These are phyloP conservation scores for Darwinula stevensoni DNA, from an alignment of 2,888 invertebrate species.

Conservation along the genomic window DNA sequence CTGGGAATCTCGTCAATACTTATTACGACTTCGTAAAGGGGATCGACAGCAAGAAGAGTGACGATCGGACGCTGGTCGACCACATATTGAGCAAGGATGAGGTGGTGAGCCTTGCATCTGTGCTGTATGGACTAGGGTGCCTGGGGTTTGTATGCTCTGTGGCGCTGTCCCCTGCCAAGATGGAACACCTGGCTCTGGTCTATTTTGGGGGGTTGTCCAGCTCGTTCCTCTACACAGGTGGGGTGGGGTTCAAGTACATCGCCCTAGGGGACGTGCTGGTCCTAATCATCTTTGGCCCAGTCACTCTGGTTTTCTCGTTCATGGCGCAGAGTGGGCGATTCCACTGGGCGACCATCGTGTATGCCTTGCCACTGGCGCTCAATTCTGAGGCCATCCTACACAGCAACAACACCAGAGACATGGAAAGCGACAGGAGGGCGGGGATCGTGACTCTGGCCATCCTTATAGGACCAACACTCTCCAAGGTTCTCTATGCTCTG, in stretches of 20 bases:
- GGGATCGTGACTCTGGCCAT: conserved; percentile 89
- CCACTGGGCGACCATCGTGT: conserved; percentile 70
- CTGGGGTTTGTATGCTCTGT: conserved; percentile 44
- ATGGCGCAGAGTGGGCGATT: conserved; percentile 69
- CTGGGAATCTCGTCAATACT: conserved; percentile 85
- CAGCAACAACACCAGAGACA: conserved; percentile 75
- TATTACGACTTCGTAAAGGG: conserved; percentile 84
- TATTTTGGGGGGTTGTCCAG: conserved; percentile 85
- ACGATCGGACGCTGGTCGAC: conserved; percentile 82
- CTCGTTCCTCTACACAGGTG: conserved; percentile 86
- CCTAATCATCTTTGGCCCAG: conserved; percentile 71
- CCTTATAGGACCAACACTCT: conserved; percentile 60
- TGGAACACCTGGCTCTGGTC: conserved; percentile 77
- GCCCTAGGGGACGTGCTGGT: conserved; percentile 76
- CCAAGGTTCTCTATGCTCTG: conserved; percentile 65
- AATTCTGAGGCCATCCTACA: conserved; percentile 86
- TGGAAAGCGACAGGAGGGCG: conserved; percentile 55
- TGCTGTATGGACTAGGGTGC: conserved; percentile 61
- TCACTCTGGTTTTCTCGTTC: conserved; percentile 73
- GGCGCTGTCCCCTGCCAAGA: conserved; percentile 53
- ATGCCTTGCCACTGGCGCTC: conserved; percentile 70
- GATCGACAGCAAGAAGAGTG: conserved; percentile 59
- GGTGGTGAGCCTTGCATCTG: conserved; percentile 60
- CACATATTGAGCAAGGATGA: conserved; percentile 50
- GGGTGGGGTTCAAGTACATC: conserved; percentile 80